Evolutionary conservation across 2,797 vertebrate genomes (phyloP).

Genomic region (Gambelia wislizenii): DNA sequence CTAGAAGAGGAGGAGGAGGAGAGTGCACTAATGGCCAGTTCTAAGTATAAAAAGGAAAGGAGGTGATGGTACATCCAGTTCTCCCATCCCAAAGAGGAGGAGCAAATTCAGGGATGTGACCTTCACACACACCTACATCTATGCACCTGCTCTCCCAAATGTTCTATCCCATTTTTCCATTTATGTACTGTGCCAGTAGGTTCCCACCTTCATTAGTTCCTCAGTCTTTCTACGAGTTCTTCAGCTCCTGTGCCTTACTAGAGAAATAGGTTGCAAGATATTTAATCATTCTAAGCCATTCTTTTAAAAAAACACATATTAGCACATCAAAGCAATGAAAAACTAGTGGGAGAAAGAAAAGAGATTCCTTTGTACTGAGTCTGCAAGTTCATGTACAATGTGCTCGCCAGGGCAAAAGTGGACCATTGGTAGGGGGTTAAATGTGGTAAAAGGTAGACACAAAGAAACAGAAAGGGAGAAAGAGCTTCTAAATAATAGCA

Average conservation of each 20-base stretch:
- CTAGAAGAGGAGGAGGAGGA: too few relatives aligned
- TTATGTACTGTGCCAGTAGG: background rate
- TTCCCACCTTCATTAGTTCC: slow-evolving; percentile 65
- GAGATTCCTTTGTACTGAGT: slow-evolving; percentile 44
- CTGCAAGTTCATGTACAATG: slow-evolving; percentile 49
- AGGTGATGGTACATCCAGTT: too few relatives aligned
- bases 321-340: slow-evolving; percentile 71
- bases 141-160: background rate
- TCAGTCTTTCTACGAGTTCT: slow-evolving; percentile 50
- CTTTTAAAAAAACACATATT: slow-evolving; percentile 64
- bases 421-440: slow-evolving; percentile 23
- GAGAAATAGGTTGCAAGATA: slow-evolving; percentile 52
- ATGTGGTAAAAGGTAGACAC: slow-evolving; percentile 3
- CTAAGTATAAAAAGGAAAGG: too few relatives aligned
- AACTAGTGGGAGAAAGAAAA: slow-evolving; percentile 48
- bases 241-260: slow-evolving; percentile 29
- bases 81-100: too few relatives aligned
- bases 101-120: too few relatives aligned
- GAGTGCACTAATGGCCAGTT: too few relatives aligned
- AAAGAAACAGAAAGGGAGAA: background rate
- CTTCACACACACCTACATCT: background rate
- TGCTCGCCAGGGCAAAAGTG: slow-evolving; percentile 53
- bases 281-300: slow-evolving; percentile 71
- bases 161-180: background rate
- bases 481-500: background rate